Evolutionary conservation across 2,113 vertebrate genomes (phyloP).

Genomic region (Glaucidium brasilianum): DNA sequence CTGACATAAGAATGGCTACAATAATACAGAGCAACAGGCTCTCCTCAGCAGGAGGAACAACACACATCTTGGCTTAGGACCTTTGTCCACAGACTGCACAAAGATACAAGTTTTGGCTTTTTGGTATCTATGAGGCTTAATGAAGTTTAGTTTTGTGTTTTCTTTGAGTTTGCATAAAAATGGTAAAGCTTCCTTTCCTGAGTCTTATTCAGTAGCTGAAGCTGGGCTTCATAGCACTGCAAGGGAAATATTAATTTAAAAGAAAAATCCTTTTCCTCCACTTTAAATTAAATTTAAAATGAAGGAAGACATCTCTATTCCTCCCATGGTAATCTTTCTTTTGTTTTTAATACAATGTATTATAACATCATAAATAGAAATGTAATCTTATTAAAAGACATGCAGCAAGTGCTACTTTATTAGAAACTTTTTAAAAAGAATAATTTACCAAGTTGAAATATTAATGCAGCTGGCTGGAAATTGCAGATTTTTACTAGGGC

Average conservation of each 20-base stretch:
- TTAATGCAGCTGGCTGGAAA: constrained; percentile 34
- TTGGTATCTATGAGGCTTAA: neutral
- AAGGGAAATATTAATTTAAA: constrained; percentile 47
- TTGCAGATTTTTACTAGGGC: neutral
- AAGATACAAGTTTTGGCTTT: neutral
- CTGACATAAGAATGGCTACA: neutral
- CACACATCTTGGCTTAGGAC: neutral
- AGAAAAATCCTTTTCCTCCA: constrained; percentile 46
- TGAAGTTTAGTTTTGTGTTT: neutral
- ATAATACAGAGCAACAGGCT: neutral
- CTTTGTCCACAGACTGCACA: neutral
- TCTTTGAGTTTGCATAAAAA: neutral
- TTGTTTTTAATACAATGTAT: constrained; percentile 58
- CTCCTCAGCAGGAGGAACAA: neutral
- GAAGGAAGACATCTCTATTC: constrained; percentile 22
- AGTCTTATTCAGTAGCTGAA: neutral
- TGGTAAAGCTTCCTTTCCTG: neutral
- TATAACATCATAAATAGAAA: constrained; percentile 51
- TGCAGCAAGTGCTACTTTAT: constrained; percentile 41
- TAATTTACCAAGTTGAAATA: constrained; percentile 48
- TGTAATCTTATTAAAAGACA: constrained; percentile 49
- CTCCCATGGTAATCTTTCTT: constrained; percentile 21
- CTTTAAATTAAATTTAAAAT: constrained; percentile 60
- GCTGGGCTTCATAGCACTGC: neutral
- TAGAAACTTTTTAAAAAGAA: constrained; percentile 12